A percentile compares a stretch with the other conserved stretches of the same genome.
Evolutionary conservation across 53 echinoderm and acorn worm species (phyloP).

Genomic region (Mesocentrotus franciscanus): DNA sequence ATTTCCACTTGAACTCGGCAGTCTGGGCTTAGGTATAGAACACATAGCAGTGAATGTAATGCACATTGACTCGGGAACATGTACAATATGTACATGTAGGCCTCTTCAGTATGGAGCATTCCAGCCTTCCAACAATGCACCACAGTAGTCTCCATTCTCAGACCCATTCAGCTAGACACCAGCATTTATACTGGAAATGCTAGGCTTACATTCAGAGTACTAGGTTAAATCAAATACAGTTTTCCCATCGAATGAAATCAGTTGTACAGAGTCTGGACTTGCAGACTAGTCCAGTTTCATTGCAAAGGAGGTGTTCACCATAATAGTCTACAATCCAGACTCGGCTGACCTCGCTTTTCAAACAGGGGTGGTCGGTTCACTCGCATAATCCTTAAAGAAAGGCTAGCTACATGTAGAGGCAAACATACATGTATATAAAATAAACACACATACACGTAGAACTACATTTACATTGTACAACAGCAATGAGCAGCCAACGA

Average conservation of each 20-base stretch:
- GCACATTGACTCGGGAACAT: conserved; percentile 15
- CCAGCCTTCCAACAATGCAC: conserved; percentile 42
- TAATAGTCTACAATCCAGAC: neutral
- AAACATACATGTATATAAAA: neutral
- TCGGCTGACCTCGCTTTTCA: neutral
- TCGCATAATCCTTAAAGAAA: neutral
- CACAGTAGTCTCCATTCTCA: neutral
- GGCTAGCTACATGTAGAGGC: neutral
- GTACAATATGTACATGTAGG: neutral
- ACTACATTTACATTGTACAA: too few relatives aligned
- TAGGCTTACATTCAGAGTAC: neutral
- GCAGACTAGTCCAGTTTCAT: neutral
- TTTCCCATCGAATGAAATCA: neutral
- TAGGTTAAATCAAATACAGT: neutral
- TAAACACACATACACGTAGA: too few relatives aligned
- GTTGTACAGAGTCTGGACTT: neutral
- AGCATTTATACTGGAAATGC: neutral
- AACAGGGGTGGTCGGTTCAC: too few relatives aligned
- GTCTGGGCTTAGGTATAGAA: neutral
- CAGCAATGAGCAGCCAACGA: too few relatives aligned
- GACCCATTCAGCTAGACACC: conserved; percentile 5
- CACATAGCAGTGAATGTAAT: conserved; percentile 21
- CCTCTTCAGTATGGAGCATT: conserved; percentile 4
- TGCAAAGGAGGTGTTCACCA: neutral
- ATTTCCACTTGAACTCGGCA: conserved; percentile 33